Percentiles rank a stretch among this genome's conserved stretches.
These are phyloP conservation scores for Drosophila prostipennis DNA, from an alignment of 2,888 invertebrate genomes.

Conservation along the genomic window DNA sequence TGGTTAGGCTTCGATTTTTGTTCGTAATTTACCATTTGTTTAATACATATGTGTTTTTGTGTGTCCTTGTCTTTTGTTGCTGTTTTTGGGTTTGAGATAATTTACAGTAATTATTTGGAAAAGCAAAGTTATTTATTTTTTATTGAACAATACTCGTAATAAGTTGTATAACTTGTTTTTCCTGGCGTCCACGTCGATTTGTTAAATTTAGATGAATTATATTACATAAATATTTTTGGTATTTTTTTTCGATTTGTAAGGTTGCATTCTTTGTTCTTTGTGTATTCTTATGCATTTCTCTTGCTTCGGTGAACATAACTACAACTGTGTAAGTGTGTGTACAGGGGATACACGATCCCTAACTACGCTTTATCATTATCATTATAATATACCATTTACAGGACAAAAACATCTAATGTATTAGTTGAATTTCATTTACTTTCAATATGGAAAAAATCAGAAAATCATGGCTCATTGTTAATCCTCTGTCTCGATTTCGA, in stretches of 20 bases:
- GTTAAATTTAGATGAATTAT: constrained; percentile 74
- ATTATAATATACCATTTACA: constrained; percentile 81
- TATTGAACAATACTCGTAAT: constrained; percentile 66
- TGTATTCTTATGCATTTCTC: constrained; percentile 37
- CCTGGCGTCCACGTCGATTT: constrained; percentile 41
- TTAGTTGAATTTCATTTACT: constrained; percentile 61
- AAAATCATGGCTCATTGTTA: constrained; percentile 58
- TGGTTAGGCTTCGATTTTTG: constrained; percentile 52
- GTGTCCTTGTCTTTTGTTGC: constrained; percentile 31
- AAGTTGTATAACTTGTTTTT: constrained; percentile 53
- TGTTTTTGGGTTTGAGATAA: constrained; percentile 55
- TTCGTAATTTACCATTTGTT: constrained; percentile 36
- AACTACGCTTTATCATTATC: constrained; percentile 67
- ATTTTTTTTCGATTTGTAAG: constrained; percentile 30
- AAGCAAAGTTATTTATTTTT: constrained; percentile 60
- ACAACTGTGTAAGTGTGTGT: constrained; percentile 62
- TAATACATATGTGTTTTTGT: constrained; percentile 33
- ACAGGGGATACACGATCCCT: constrained; percentile 55
- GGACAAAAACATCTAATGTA: constrained; percentile 84
- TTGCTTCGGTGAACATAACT: constrained; percentile 72
- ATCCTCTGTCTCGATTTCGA: constrained; percentile 20
- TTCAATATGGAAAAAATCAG: constrained; percentile 72
- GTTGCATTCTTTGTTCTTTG: constrained; percentile 51
- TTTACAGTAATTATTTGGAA: constrained; percentile 72
- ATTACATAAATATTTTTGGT: constrained; percentile 71